Conservation (phyloP, 2,888 invertebrate genomes). For the Lamellibrachia satsuma region DNA sequence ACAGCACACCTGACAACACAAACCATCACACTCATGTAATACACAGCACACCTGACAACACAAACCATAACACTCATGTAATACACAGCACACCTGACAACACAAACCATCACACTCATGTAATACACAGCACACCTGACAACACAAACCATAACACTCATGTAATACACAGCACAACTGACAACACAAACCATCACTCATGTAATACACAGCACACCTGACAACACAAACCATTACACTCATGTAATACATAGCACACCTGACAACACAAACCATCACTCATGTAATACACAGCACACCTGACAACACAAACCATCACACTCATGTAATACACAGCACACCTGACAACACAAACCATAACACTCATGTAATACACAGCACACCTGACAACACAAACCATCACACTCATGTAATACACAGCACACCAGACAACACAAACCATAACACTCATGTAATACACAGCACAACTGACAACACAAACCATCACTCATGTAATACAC, state of each 20-base stretch:
- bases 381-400: neutral
- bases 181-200: neutral
- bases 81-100: neutral
- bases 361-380: neutral
- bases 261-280: neutral
- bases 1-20: constrained; percentile 59
- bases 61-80: neutral
- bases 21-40: constrained; percentile 23
- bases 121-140: constrained; percentile 17
- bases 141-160: neutral
- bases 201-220: neutral
- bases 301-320: neutral
- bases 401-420: neutral
- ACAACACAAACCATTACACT: neutral
- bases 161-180: neutral
- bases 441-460: neutral
- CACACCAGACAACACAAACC: neutral
- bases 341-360: neutral
- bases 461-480: neutral
- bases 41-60: neutral
- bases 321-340: neutral
- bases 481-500: neutral
- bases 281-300: neutral
- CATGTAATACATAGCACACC: neutral
- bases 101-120: neutral